Evolutionary conservation across 2,113 vertebrate genomes (phyloP), one percentile per base, ranked within the genome.

Genomic region (Gymnocephalus cernua): DNA sequence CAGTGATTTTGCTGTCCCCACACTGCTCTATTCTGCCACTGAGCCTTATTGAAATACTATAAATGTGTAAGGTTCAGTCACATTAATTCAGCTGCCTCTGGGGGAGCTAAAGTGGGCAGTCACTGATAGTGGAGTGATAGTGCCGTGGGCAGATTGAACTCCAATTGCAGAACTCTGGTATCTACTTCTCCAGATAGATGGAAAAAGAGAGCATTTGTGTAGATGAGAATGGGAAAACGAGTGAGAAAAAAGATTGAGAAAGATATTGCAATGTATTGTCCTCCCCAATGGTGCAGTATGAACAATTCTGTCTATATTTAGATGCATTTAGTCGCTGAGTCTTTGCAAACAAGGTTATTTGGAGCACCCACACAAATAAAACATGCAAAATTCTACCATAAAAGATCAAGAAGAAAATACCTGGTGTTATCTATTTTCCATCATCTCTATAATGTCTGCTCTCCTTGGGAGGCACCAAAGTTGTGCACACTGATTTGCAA

Each of bases 101-200:
- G 61, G 63, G 73, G 65, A 89, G 85, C 83, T 83, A 84, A 64
- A 75, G 82, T 61, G 79, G 15, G 70, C 57, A 80, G 70, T 29
- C 50, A 56, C 71, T 78, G 84, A 89, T 85, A 84, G 84, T 32
- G 68, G 77, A 74, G 82, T 85, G 86, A 90, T 90, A 81, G 79
- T 82, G 62, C 75, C 86, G 87, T 94, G 92, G 93, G 91, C 92
- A 90, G 71, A 90, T 90, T 93, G 77, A 64, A 88, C 61, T 76
- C n/a, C 9, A 15, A 27, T 77, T 75, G 78, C 83, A 75, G 38
- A 77, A 23, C 74, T 35, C 79, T 76, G 58, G 64, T 63, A 51
- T 87, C 41, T 86, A 27, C 66, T 71, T 67, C 65, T 86, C 65
- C 45, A 56, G 23, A 77, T 19, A 23, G 18, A 57, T n/a, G 32